These are phyloP conservation scores for Ypsolopha scabrella DNA, from an alignment of 2,888 invertebrate genomes.

Conservation along the genomic window DNA sequence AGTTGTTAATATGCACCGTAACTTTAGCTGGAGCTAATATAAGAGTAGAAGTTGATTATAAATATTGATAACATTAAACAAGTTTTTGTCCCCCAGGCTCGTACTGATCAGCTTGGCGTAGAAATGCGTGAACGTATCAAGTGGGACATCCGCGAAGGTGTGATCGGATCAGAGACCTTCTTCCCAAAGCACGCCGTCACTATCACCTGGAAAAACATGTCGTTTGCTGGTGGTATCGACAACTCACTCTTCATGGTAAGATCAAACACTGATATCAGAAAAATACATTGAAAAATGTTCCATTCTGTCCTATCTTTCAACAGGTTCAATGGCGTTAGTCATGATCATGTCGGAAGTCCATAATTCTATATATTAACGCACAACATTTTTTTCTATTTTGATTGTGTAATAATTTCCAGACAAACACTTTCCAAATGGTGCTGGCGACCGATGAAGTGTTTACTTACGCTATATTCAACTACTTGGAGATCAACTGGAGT, in stretches of 20 bases:
- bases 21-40: no score
- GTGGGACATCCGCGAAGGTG: conserved; percentile 91
- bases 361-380: no score
- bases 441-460: conserved; percentile 93
- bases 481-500: conserved; percentile 90
- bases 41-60: not conserved
- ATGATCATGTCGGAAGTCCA: no score
- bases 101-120: conserved; percentile 86
- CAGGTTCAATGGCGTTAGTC: no score
- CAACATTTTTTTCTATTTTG: no score
- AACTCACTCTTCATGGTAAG: conserved; percentile 79
- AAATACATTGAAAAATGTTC: no score
- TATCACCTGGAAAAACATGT: conserved; percentile 96
- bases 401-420: conserved; percentile 63
- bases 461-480: conserved; percentile 96
- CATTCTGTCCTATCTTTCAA: no score
- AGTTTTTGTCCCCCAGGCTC: conserved; percentile 38
- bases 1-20: not conserved
- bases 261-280: conserved; percentile 6
- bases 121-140: conserved; percentile 87
- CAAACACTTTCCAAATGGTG: conserved; percentile 96
- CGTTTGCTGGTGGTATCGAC: conserved; percentile 90
- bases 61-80: not conserved
- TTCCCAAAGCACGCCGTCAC: conserved; percentile 91
- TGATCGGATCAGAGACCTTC: conserved; percentile 92